A percentile compares a stretch with the other conserved stretches of the same genome.
These are phyloP conservation scores for Myiagra hebetior DNA, from an alignment of 2,113 vertebrate species.

Conservation along the genomic window DNA sequence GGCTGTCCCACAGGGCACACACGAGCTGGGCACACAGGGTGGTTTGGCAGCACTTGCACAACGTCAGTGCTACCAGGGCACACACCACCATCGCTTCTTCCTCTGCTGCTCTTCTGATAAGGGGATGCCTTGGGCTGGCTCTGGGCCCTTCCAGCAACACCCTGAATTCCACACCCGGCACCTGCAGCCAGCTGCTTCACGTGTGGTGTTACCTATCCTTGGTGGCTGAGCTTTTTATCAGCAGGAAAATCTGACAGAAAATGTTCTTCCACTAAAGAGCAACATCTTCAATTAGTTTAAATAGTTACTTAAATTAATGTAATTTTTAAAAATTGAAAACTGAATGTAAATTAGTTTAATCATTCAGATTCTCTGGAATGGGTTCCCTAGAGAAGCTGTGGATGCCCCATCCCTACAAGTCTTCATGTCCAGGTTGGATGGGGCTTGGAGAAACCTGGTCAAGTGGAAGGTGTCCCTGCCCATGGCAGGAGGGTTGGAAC, in stretches of 20 bases:
- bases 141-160: background rate
- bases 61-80: background rate
- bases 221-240: background rate
- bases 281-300: background rate
- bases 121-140: background rate
- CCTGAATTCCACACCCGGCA: background rate
- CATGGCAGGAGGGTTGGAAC: too few species aligned
- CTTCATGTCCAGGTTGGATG: background rate
- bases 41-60: background rate
- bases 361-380: background rate
- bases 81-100: accelerated
- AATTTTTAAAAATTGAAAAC: background rate
- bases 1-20: background rate
- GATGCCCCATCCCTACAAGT: background rate
- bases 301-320: background rate
- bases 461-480: background rate
- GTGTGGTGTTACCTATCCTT: accelerated
- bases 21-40: accelerated
- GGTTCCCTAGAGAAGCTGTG: background rate
- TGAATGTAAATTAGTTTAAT: background rate
- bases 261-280: background rate
- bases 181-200: background rate
- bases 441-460: background rate
- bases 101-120: background rate
- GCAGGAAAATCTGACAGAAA: background rate